Evolutionary conservation across 2,797 vertebrate species (phyloP).

Genomic region (Pitangus sulphuratus): DNA sequence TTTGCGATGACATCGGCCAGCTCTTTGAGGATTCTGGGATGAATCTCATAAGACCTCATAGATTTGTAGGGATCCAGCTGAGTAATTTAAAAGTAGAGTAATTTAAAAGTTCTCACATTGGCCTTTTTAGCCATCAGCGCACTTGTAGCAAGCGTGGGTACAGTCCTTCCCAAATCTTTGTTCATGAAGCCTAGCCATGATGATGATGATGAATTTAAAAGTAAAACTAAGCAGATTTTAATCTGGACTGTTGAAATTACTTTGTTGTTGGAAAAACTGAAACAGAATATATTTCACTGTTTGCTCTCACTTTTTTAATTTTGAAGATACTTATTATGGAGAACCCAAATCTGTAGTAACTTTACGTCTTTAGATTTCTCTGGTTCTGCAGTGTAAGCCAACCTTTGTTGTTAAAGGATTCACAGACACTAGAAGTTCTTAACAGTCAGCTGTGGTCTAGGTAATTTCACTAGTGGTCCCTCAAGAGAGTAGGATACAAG

Average conservation of each 20-base stretch:
- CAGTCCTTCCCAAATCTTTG: too few species aligned
- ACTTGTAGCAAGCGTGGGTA: too few species aligned
- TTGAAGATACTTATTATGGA: background rate
- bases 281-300: background rate
- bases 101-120: background rate
- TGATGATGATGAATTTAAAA: background rate
- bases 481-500: background rate
- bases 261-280: background rate
- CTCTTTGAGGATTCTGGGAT: background rate
- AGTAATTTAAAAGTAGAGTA: background rate
- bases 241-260: background rate
- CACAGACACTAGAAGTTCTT: background rate
- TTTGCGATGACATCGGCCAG: background rate
- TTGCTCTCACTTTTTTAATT: background rate
- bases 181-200: too few species aligned
- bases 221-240: background rate
- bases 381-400: background rate
- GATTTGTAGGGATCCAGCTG: background rate
- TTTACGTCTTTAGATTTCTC: background rate
- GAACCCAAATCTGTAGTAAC: background rate
- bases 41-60: background rate
- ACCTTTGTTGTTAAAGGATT: background rate
- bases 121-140: too few species aligned
- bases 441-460: background rate
- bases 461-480: background rate